Evolutionary conservation across 2,888 invertebrate genomes (phyloP).

Genomic region (Ichneumon xanthorius): DNA sequence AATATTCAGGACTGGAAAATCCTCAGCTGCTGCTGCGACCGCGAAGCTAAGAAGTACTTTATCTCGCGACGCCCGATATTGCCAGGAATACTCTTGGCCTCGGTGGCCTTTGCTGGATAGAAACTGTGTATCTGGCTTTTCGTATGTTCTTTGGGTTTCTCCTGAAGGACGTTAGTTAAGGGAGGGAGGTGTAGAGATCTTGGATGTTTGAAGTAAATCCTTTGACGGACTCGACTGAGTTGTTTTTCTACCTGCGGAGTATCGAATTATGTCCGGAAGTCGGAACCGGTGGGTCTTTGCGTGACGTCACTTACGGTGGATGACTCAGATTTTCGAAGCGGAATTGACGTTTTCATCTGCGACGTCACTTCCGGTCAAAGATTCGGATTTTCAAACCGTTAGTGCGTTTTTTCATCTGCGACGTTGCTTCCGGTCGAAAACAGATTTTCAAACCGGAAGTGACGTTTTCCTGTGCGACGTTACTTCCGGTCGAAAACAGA

Average conservation of each 20-base stretch:
- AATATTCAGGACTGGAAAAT: slow-evolving; percentile 26
- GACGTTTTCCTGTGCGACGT: too few relatives aligned
- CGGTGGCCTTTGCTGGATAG: background rate
- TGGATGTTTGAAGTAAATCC: background rate
- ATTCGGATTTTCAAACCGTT: too few relatives aligned
- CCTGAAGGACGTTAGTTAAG: background rate
- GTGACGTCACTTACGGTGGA: too few relatives aligned
- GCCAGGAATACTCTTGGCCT: background rate
- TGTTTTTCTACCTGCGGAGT: background rate
- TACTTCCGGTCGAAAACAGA: too few relatives aligned
- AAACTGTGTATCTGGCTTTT: background rate
- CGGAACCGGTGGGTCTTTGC: too few relatives aligned
- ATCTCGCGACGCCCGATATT: slow-evolving; percentile 11
- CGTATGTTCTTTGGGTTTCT: background rate
- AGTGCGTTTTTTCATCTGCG: too few relatives aligned
- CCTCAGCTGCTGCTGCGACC: background rate
- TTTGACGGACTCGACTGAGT: background rate
- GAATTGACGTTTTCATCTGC: too few relatives aligned
- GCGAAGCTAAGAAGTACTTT: slow-evolving; percentile 11
- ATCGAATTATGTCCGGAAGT: background rate
- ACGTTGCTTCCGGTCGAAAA: too few relatives aligned
- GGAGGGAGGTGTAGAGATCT: background rate
- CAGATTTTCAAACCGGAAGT: too few relatives aligned
- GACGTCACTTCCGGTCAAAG: too few relatives aligned
- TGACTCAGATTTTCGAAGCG: too few relatives aligned